Conservation (phyloP, 2,113 vertebrate species). For the Felis chaus region DNA sequence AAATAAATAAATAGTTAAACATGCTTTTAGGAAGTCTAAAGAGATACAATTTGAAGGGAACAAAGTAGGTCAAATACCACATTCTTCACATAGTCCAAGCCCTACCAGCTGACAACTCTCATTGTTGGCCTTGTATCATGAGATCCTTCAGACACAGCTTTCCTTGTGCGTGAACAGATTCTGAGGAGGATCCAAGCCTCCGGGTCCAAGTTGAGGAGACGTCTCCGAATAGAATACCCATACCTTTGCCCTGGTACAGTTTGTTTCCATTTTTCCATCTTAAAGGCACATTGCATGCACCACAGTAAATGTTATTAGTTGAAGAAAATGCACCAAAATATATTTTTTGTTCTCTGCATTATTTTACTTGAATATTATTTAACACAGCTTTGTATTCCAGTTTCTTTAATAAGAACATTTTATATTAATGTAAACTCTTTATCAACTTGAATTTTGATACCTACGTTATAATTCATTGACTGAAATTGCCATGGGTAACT, state of each 20-base stretch:
- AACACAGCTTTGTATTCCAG: neutral
- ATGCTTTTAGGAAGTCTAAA: neutral
- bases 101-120: neutral
- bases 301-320: neutral
- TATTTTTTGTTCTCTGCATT: neutral
- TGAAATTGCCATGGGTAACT: neutral
- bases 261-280: conserved; percentile 4
- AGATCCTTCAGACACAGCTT: neutral
- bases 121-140: neutral
- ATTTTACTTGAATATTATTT: conserved; percentile 12
- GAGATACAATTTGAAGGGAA: neutral
- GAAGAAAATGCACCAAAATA: neutral
- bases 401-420: neutral
- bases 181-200: neutral
- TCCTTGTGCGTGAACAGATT: neutral
- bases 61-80: neutral
- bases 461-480: neutral
- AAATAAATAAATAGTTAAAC: neutral
- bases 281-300: neutral
- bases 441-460: neutral
- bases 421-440: neutral
- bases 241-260: neutral
- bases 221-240: neutral
- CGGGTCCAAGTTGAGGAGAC: neutral
- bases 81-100: neutral